Evolutionary conservation across 2,113 vertebrate species (phyloP), one percentile per base, ranked within the genome.

Genomic region (Noctilio leporinus): DNA sequence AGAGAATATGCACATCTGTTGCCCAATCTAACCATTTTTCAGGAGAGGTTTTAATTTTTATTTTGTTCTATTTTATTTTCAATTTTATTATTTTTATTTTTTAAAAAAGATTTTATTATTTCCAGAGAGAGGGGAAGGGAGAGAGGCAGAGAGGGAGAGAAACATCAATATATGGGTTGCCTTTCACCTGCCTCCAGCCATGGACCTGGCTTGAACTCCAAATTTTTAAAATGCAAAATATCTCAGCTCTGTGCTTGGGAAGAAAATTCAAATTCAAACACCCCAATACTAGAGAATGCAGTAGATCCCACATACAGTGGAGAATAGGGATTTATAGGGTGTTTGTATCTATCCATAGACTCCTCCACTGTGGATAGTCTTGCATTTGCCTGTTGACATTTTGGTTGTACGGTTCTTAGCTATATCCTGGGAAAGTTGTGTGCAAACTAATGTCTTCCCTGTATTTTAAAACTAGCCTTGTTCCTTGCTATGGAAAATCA

Each of bases 241-340:
- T 92, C 11, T 81, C 30, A 57, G 45, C 15, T 59, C n/a, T 75
- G 2, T 77, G 75, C 40, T 87, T 67, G 51, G 55, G 55, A 92
- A 85, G 76, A 82, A 81, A 76, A 76, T 81, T 77, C 38, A 89
- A 85, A 53, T 93, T 0, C n/a, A n/a, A n/a, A n/a, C n/a, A n/a
- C n/a, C n/a, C 20, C 4, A 11, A 2, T 59, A 51, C 7, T 19
- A 20, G n/a, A n/a, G 11, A 62, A 14, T 7, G 10, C 76, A 28
- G 9, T 10, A 10, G 70, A 16, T 33, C 24, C 77, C 55, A 15
- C 40, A 3, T 30, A 8, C 22, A 28, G 17, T 55, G 40, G 45
- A 53, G 67, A 38, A 40, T 24, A n/a, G 43, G 33, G 57, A 19
- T 24, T 53, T 28, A n/a, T 73, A 53, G 47, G 16, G 12, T 26